A percentile compares a stretch with the other conserved stretches of the same genome.
These are phyloP conservation scores for Nemopilema nomurai DNA, from an alignment of 30 jellyfish, hydroid and myxozoan genomes.

Conservation along the genomic window DNA sequence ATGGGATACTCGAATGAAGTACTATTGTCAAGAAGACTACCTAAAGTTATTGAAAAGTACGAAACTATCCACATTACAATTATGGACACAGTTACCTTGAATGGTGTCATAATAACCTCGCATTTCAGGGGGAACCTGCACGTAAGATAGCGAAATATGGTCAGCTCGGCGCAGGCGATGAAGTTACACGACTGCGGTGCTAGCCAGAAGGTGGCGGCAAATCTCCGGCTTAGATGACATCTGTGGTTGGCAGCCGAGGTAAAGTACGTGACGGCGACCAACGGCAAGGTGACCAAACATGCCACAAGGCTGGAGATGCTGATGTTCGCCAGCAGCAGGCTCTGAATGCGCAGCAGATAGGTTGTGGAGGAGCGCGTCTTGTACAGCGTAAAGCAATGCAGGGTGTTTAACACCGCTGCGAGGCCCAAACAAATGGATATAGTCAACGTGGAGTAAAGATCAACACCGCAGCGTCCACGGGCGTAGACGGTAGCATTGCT, in stretches of 20 bases:
- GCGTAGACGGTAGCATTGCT: background rate
- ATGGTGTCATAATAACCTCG: background rate
- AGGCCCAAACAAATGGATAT: background rate
- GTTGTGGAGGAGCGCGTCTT: background rate
- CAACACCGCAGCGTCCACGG: background rate
- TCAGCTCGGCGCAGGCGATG: conserved; percentile 4
- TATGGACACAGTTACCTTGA: background rate
- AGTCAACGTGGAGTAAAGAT: background rate
- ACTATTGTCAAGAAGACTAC: background rate
- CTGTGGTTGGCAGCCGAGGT: background rate
- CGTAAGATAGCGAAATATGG: conserved; percentile 8
- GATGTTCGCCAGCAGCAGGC: conserved; percentile 1
- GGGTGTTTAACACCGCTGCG: background rate
- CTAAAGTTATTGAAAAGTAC: background rate
- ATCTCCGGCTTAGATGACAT: background rate
- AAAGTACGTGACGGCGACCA: background rate
- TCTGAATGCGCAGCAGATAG: conserved; percentile 2
- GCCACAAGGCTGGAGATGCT: conserved; percentile 14
- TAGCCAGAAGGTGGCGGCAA: conserved; percentile 25
- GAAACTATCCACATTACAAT: background rate
- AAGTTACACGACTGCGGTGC: conserved; percentile 26
- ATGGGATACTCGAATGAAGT: background rate
- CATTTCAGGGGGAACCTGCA: conserved; percentile 6
- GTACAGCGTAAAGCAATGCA: background rate
- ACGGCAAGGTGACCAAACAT: background rate